These are phyloP conservation scores for Pocota personata DNA, from an alignment of 2,888 invertebrate genomes.

Conservation along the genomic window DNA sequence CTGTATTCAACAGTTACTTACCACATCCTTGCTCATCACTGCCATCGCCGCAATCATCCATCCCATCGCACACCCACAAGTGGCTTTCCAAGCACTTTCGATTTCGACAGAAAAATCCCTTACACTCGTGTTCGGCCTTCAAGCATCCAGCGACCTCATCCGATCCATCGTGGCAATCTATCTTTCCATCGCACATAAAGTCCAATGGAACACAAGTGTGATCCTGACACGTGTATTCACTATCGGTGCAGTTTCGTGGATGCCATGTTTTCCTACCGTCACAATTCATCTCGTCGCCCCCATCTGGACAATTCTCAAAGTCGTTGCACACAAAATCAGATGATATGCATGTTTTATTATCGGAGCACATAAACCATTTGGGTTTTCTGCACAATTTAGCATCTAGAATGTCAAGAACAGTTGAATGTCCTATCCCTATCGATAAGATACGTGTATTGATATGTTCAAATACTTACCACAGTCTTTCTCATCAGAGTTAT, in stretches of 20 bases:
- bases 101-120: conserved; percentile 86
- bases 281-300: conserved; percentile 85
- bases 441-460: background rate
- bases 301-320: conserved; percentile 86
- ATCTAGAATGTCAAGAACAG: conserved; percentile 74
- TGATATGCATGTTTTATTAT: conserved; percentile 87
- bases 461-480: conserved; percentile 78
- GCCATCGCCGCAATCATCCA: conserved; percentile 85
- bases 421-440: background rate
- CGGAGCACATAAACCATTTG: conserved; percentile 81
- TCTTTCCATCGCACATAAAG: conserved; percentile 88
- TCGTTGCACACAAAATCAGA: conserved; percentile 89
- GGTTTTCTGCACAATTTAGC: conserved; percentile 79
- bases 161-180: conserved; percentile 89
- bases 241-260: conserved; percentile 77
- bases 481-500: conserved; percentile 80
- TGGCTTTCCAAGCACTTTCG: conserved; percentile 83
- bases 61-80: conserved; percentile 84
- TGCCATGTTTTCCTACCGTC: conserved; percentile 17
- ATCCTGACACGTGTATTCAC: conserved; percentile 80
- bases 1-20: too few species aligned
- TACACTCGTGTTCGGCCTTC: conserved; percentile 83
- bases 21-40: conserved; percentile 85
- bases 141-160: conserved; percentile 85
- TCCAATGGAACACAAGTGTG: conserved; percentile 86